These are phyloP conservation scores for Aspidiotus destructor DNA, from an alignment of 2,888 invertebrate species.

Conservation along the genomic window DNA sequence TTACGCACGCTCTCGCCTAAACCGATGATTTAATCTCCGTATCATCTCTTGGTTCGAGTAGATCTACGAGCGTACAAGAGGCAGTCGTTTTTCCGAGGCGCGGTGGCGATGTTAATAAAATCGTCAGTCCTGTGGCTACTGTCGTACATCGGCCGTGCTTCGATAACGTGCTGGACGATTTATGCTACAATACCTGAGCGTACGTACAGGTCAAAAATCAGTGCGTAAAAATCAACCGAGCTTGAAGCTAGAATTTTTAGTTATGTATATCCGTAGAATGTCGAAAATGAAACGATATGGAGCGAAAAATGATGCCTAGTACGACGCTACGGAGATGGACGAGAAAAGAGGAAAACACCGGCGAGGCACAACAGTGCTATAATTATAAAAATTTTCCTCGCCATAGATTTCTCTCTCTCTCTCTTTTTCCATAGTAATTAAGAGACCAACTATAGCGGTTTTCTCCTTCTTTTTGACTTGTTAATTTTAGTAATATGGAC, in stretches of 20 bases:
- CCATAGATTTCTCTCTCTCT: not conserved
- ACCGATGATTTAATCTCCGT: constrained; percentile 1
- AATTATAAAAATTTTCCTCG: constrained; percentile 4
- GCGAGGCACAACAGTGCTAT: not conserved
- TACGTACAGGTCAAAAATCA: constrained; percentile 22
- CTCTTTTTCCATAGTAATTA: not conserved
- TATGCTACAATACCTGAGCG: not conserved
- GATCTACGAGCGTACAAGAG: not conserved
- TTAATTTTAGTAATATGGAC: constrained; percentile 8
- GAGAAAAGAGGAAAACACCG: not conserved
- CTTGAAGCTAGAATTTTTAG: constrained; percentile 7
- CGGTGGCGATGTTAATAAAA: not conserved
- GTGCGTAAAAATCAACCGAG: constrained; percentile 34
- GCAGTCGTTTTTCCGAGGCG: not conserved
- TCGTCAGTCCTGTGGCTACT: not conserved
- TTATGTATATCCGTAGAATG: not conserved
- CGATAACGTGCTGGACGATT: too few relatives aligned
- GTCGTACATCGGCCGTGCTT: too few relatives aligned
- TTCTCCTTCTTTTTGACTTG: not conserved
- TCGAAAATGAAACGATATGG: constrained; percentile 26
- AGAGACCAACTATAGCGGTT: not conserved
- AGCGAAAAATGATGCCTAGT: constrained; percentile 27
- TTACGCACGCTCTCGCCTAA: not conserved
- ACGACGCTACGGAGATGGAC: not conserved
- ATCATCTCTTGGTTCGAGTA: not conserved